phyloP scores from a whole-genome alignment of 2,888 invertebrate species.

The Orthonevra nobilis region DNA sequence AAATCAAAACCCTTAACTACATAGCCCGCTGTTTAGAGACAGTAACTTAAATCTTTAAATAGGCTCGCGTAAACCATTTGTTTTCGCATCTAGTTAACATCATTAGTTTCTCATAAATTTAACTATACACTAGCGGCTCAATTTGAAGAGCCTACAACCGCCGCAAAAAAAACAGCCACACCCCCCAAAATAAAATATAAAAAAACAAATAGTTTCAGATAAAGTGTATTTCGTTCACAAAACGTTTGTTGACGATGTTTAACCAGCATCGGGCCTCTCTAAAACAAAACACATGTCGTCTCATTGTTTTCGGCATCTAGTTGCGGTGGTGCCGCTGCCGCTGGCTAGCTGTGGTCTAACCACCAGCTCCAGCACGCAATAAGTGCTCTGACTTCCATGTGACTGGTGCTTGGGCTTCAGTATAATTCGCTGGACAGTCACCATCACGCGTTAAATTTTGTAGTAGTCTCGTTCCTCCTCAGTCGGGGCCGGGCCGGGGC shows the following conservation, averaged over 20 bases:
- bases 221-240: too few relatives aligned
- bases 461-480: conserved; percentile 21
- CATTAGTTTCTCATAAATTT: conserved; percentile 35
- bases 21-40: too few relatives aligned
- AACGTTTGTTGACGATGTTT: too few relatives aligned
- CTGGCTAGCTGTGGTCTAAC: too few relatives aligned
- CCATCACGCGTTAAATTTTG: conserved; percentile 11
- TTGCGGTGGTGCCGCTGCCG: conserved; percentile 48
- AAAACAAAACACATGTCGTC: too few relatives aligned
- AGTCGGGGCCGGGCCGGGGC: conserved; percentile 29
- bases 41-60: too few relatives aligned
- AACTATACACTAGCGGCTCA: neutral
- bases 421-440: too few relatives aligned
- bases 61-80: too few relatives aligned
- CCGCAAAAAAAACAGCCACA: conserved; percentile 34
- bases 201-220: conserved; percentile 24
- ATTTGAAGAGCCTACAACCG: neutral
- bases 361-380: conserved; percentile 28
- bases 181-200: conserved; percentile 18
- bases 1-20: too few relatives aligned
- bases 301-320: conserved; percentile 42
- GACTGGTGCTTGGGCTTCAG: too few relatives aligned
- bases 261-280: too few relatives aligned
- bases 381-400: conserved; percentile 11
- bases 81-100: conserved; percentile 21